A percentile compares a stretch with the other conserved stretches of the same genome.
Conservation (phyloP, 2,888 invertebrate species). For the Siphlonurus alternatus region DNA sequence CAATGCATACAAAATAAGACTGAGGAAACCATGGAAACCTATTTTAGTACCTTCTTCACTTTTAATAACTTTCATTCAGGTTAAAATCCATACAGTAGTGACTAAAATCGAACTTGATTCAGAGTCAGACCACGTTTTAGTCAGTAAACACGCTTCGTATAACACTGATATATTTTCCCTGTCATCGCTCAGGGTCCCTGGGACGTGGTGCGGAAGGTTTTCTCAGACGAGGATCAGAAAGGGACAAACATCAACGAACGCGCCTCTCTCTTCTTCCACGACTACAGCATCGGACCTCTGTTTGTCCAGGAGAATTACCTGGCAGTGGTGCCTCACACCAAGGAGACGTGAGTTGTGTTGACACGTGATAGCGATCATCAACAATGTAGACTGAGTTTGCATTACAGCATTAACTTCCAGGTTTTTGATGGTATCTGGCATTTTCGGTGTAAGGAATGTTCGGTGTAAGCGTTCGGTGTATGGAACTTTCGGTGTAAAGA, state of each 20-base stretch:
- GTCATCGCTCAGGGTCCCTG: conserved; percentile 75
- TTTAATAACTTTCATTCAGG: neutral
- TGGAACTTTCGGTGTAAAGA: too few relatives aligned
- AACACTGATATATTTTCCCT: conserved; percentile 8
- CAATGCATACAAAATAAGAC: too few relatives aligned
- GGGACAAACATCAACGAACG: conserved; percentile 64
- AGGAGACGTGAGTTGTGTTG: too few relatives aligned
- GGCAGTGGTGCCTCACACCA: conserved; percentile 57
- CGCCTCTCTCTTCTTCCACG: conserved; percentile 86
- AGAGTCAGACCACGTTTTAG: neutral
- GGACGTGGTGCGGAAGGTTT: conserved; percentile 82
- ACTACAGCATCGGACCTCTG: conserved; percentile 88
- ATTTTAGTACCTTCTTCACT: neutral
- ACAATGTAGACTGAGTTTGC: too few relatives aligned
- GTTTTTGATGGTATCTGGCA: neutral
- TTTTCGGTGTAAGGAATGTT: too few relatives aligned
- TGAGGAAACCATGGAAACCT: too few relatives aligned
- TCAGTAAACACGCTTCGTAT: conserved; percentile 6
- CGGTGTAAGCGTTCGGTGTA: too few relatives aligned
- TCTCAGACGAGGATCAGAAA: conserved; percentile 61
- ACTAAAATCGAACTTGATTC: too few relatives aligned
- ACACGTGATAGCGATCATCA: too few relatives aligned
- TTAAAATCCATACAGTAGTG: too few relatives aligned
- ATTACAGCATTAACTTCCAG: neutral
- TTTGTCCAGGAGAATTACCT: conserved; percentile 98